A percentile compares a stretch with the other conserved stretches of the same genome.
phyloP scores from a whole-genome alignment of 2,888 invertebrate species.

The Amaurobius ferox region DNA sequence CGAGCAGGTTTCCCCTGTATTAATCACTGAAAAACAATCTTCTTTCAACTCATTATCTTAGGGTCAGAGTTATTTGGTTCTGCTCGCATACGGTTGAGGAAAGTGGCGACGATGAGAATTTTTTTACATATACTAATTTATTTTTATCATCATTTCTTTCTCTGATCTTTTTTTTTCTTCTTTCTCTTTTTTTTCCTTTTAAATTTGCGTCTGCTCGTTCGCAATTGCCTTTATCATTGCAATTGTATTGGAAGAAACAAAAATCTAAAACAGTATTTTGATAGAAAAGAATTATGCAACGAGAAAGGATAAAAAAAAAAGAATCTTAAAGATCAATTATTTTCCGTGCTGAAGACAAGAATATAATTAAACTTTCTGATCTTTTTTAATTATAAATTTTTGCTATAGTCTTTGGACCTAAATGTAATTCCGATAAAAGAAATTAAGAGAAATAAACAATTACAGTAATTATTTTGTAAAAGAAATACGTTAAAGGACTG shows the following conservation, averaged over 20 bases:
- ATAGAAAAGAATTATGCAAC: neutral
- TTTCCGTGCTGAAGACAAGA: constrained; percentile 66
- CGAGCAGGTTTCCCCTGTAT: constrained; percentile 20
- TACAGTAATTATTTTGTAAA: constrained; percentile 14
- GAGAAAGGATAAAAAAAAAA: constrained; percentile 15
- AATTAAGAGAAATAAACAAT: constrained; percentile 56
- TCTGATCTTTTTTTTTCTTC: constrained; percentile 31
- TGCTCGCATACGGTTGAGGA: neutral
- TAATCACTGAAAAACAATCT: constrained; percentile 64
- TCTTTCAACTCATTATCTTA: constrained; percentile 47
- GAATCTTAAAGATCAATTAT: constrained; percentile 68
- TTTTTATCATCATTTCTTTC: constrained; percentile 67
- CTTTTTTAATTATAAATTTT: constrained; percentile 55
- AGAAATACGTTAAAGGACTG: neutral
- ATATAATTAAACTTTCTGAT: constrained; percentile 64
- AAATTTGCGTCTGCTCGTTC: neutral
- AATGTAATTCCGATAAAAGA: constrained; percentile 24
- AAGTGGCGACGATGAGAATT: neutral
- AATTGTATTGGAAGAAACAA: constrained; percentile 29
- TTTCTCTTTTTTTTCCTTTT: neutral
- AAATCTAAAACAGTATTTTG: constrained; percentile 13
- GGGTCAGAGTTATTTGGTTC: constrained; percentile 10
- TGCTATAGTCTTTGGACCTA: neutral
- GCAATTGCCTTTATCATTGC: constrained; percentile 70
- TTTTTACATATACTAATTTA: constrained; percentile 55